Conservation (phyloP, 2,797 vertebrate species). For the Macroramphosus scolopax region DNA sequence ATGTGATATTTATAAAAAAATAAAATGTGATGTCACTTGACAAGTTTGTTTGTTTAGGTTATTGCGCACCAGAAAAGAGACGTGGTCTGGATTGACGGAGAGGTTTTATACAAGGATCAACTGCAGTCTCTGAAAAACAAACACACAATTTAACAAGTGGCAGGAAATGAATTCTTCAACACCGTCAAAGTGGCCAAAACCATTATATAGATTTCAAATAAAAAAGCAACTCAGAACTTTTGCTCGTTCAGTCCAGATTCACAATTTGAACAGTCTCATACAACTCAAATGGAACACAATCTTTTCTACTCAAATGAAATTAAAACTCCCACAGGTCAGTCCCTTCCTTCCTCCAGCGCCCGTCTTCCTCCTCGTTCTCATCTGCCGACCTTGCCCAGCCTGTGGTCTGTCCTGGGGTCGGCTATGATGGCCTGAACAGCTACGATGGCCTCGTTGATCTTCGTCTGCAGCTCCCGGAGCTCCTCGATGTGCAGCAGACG, state of each 20-base stretch:
- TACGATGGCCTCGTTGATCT: slow-evolving; percentile 96
- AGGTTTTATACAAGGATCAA: slow-evolving; percentile 3
- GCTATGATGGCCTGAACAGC: slow-evolving; percentile 97
- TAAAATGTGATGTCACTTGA: slow-evolving; percentile 75
- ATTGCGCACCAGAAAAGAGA: too few relatives aligned
- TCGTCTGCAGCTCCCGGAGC: slow-evolving; percentile 94
- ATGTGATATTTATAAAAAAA: slow-evolving; percentile 81
- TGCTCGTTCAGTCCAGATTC: too few relatives aligned
- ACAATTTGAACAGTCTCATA: slow-evolving; percentile 19
- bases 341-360: not conserved
- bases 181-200: not conserved
- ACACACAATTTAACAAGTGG: not conserved
- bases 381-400: slow-evolving; percentile 97
- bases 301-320: slow-evolving; percentile 26
- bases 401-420: slow-evolving; percentile 96
- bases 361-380: slow-evolving; percentile 61
- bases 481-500: slow-evolving; percentile 96
- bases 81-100: too few relatives aligned
- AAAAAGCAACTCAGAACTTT: slow-evolving; percentile 12
- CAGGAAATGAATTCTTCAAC: not conserved
- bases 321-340: slow-evolving; percentile 25
- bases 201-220: too few relatives aligned
- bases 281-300: slow-evolving; percentile 5
- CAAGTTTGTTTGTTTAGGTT: too few relatives aligned
- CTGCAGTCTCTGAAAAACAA: slow-evolving; percentile 3